Percentiles rank a stretch among this genome's conserved stretches.
Evolutionary conservation across 2,888 invertebrate species (phyloP).

Genomic region (Mystacides longicornis): DNA sequence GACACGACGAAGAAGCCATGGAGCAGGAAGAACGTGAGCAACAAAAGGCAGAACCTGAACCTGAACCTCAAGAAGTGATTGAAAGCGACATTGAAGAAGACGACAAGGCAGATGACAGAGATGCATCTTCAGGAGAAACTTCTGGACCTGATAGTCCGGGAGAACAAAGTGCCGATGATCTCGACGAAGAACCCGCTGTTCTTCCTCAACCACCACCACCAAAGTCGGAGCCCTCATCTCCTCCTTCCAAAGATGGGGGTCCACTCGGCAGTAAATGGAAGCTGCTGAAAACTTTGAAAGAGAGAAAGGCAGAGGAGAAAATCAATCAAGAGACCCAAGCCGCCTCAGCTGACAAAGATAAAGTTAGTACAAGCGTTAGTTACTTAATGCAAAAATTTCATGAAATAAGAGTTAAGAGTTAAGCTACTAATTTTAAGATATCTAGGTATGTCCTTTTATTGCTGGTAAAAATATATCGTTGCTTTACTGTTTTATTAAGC

Average conservation of each 20-base stretch:
- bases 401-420: conserved; percentile 59
- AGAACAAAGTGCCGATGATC: conserved; percentile 64
- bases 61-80: conserved; percentile 16
- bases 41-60: conserved; percentile 18
- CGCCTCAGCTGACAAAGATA: conserved; percentile 55
- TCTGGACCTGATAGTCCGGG: conserved; percentile 81
- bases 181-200: conserved; percentile 58
- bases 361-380: conserved; percentile 65
- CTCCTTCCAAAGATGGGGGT: conserved; percentile 43
- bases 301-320: conserved; percentile 83
- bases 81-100: conserved; percentile 25
- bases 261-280: conserved; percentile 84
- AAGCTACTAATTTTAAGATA: too few species aligned
- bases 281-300: conserved; percentile 79
- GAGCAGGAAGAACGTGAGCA: conserved; percentile 32
- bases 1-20: conserved; percentile 35
- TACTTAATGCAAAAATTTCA: conserved; percentile 57
- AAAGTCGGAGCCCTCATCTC: conserved; percentile 30
- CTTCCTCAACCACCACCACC: conserved; percentile 25
- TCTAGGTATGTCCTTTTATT: too few species aligned
- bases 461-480: too few species aligned
- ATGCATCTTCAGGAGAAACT: conserved; percentile 75
- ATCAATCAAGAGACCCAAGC: conserved; percentile 60
- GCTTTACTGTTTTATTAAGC: too few species aligned
- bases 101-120: conserved; percentile 38